A percentile compares a stretch with the other conserved stretches of the same genome.
phyloP scores from a whole-genome alignment of 2,888 invertebrate species.

The Agrotis clavis region DNA sequence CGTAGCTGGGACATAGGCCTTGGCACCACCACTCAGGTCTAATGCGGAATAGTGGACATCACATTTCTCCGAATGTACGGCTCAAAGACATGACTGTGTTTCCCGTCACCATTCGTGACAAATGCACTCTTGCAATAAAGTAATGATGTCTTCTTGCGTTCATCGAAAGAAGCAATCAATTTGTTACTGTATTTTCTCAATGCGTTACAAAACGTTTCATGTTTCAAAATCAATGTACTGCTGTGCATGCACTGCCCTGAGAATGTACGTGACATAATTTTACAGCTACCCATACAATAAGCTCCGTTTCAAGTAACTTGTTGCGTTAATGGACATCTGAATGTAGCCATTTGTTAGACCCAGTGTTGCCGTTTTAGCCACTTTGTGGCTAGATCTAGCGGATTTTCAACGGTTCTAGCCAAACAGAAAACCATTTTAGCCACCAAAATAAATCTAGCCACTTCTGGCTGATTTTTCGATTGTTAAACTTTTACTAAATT shows the following conservation, averaged over 20 bases:
- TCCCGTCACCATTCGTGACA: background rate
- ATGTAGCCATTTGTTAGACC: background rate
- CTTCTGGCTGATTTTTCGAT: too few species aligned
- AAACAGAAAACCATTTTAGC: too few species aligned
- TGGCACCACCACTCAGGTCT: background rate
- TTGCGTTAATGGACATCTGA: slow-evolving; percentile 14
- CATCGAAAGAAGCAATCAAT: slow-evolving; percentile 20
- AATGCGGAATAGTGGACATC: background rate
- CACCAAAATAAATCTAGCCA: too few species aligned
- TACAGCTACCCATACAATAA: background rate
- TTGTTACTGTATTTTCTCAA: slow-evolving; percentile 18
- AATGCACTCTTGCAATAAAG: slow-evolving; percentile 20
- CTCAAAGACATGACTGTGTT: background rate
- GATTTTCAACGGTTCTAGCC: too few species aligned
- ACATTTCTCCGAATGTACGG: background rate
- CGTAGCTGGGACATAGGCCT: background rate
- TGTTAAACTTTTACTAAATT: too few species aligned
- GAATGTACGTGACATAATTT: slow-evolving; percentile 12
- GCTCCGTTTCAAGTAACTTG: slow-evolving; percentile 15
- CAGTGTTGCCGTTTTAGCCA: too few species aligned
- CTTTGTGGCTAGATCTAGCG: too few species aligned
- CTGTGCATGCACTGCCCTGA: background rate
- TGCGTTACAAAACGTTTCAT: slow-evolving; percentile 18
- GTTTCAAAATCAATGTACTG: slow-evolving; percentile 1
- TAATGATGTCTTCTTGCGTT: slow-evolving; percentile 1